phyloP scores from a whole-genome alignment of 2,113 vertebrate genomes.

The Lipotes vexillifer region DNA sequence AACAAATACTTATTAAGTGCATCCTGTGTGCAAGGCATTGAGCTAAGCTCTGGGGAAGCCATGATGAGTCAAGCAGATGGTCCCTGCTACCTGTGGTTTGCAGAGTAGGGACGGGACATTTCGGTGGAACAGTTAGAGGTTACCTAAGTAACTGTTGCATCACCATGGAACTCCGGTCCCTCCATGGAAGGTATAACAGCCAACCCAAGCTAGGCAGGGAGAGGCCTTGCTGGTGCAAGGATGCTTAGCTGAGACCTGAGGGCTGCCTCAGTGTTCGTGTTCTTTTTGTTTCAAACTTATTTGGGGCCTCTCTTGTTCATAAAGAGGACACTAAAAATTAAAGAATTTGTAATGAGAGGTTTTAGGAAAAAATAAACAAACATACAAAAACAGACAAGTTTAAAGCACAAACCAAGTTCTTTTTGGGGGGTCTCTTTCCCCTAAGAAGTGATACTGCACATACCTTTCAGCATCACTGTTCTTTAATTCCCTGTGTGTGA shows the following conservation, averaged over 20 bases:
- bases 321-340: neutral
- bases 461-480: neutral
- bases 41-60: neutral
- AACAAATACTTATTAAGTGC: neutral
- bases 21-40: neutral
- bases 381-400: neutral
- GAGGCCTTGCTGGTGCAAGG: neutral
- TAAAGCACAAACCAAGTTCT: neutral
- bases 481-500: slow-evolving; percentile 43
- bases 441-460: neutral
- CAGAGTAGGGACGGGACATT: neutral
- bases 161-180: no score
- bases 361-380: neutral
- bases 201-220: neutral
- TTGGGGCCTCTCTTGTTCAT: neutral
- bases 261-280: neutral
- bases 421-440: neutral
- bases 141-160: neutral
- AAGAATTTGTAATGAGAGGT: neutral
- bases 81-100: neutral
- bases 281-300: neutral
- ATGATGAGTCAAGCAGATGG: neutral
- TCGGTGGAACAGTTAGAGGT: neutral
- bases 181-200: neutral
- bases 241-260: neutral